Conservation (phyloP, 2,113 vertebrate genomes). For the Engraulis encrasicolus region DNA sequence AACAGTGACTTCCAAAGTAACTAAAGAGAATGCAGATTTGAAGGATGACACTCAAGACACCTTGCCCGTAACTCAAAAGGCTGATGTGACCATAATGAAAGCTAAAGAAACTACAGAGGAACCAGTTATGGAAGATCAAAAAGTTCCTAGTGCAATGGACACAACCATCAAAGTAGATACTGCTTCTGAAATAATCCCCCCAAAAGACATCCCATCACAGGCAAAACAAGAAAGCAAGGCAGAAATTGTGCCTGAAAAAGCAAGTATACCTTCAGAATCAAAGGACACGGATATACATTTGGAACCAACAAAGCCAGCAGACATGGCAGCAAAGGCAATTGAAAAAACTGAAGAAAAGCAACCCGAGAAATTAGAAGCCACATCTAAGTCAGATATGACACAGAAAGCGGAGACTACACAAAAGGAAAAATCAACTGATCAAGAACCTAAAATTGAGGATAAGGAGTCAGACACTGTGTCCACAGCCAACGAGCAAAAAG, state of each 20-base stretch:
- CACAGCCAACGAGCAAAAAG: neutral
- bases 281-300: conserved; percentile 22
- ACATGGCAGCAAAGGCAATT: neutral
- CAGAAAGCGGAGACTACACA: neutral
- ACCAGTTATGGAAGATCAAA: neutral
- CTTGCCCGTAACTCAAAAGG: neutral
- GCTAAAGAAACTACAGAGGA: conserved; percentile 32
- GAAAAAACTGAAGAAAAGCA: neutral
- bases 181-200: neutral
- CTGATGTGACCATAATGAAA: conserved; percentile 20
- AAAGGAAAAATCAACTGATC: neutral
- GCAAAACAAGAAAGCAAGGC: neutral
- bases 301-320: neutral
- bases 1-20: neutral
- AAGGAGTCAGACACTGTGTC: neutral
- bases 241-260: conserved; percentile 14
- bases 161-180: neutral
- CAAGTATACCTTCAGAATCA: neutral
- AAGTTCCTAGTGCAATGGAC: neutral
- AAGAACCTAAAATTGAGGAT: neutral
- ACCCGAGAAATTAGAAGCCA: neutral
- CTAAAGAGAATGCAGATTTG: neutral
- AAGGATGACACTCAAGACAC: neutral
- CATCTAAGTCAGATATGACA: neutral
- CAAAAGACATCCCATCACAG: neutral